Base-by-base conservation (phyloP, 1,140 invertebrate species). In the Monomorium pharaonis region DNA sequence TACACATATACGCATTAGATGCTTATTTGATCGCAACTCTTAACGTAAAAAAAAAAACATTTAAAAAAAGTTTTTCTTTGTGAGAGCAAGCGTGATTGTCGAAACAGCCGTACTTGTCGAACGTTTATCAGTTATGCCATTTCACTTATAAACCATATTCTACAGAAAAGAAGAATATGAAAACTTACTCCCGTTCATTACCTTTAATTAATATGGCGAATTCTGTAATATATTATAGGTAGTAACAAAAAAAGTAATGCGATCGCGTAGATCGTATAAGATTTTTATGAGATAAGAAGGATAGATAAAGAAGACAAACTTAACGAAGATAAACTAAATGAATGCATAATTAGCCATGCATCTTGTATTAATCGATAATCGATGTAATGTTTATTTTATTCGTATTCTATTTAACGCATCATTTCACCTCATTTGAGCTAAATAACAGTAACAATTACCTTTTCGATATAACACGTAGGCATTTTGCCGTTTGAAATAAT, bases 151-250 rank as follows among this genome's bases (percentile, higher is more conserved):
- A 72, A 63, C 42, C 86, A 21, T 85, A 58, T 47, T 88, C 30
- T 74, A 63, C 14, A 76, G 33, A 58, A 27, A 58, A 63, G 49
- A 62, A 83, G 27, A 63, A 33, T 76, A 65, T 21, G 58, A 44
- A 58, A 86, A 74, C 24, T 74, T 56, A 76, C 47, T 77, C 70
- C 44, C 56, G 70, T 88, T 83, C 49, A 74, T 76, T 70, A 85
- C 49, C 56, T 69, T 69, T 84, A 60, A 80, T 70, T 85, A n/a
- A n/a, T n/a, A 89, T 16, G 58, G 85, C 60, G 74, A 84, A 86
- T 78, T 86, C 81, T 90, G 86, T 88, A 90, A 90, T 56, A 90
- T 87, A 88, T 63, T 89, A 88, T 80, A 87, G 62, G 14, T 90
- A 91, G 77, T 58, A 90, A 86, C 49, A 78, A 90, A 24, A 67